These are phyloP conservation scores for Limosa lapponica DNA, from an alignment of 2,797 vertebrate genomes.

Conservation along the genomic window DNA sequence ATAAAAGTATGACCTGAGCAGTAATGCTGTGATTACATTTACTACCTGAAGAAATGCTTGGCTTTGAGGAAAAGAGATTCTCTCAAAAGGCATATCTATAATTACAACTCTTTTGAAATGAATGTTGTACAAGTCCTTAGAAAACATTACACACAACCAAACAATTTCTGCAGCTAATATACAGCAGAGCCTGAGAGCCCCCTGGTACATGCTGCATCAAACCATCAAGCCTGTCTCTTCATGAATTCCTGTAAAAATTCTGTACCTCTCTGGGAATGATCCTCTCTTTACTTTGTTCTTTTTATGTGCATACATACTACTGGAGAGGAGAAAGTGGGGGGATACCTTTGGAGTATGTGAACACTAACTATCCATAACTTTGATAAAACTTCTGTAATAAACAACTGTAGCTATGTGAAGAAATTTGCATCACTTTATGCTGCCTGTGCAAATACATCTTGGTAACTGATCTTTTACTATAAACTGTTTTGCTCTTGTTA, in stretches of 20 bases:
- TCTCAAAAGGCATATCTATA: slow-evolving; percentile 6
- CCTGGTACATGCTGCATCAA: neutral
- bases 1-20: neutral
- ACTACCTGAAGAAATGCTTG: neutral
- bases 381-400: neutral
- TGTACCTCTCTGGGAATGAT: neutral
- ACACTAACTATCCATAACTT: neutral
- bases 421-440: neutral
- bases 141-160: neutral
- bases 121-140: neutral
- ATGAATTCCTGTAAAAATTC: neutral
- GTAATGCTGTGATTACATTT: neutral
- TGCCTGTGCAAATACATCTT: neutral
- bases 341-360: neutral
- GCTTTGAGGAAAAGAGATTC: neutral
- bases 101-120: slow-evolving; percentile 37
- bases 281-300: neutral
- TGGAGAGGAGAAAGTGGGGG: neutral
- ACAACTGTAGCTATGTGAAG: neutral
- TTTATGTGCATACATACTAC: neutral
- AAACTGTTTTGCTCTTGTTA: neutral
- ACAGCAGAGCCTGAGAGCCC: neutral
- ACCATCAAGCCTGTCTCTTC: neutral
- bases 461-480: neutral
- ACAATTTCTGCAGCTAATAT: neutral